phyloP scores from a whole-genome alignment of 2,888 invertebrate species.

The Antitype chi region DNA sequence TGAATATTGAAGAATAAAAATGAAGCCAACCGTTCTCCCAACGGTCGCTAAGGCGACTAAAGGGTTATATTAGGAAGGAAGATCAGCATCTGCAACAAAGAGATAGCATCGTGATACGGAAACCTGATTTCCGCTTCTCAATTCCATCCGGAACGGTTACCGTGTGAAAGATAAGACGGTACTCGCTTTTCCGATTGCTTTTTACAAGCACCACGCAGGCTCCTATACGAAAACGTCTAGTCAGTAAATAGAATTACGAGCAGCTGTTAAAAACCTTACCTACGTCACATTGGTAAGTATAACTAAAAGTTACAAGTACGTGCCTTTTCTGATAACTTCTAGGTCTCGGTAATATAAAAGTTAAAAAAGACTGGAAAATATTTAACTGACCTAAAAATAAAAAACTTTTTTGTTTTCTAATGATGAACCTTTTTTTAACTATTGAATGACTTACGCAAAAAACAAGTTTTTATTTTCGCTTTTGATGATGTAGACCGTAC shows the following conservation, averaged over 20 bases:
- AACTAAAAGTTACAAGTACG: background rate
- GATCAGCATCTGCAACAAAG: conserved; percentile 38
- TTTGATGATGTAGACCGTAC: too few relatives aligned
- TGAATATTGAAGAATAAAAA: conserved; percentile 23
- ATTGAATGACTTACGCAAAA: too few relatives aligned
- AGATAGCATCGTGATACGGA: conserved; percentile 49
- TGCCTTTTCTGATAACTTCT: background rate
- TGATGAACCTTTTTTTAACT: background rate
- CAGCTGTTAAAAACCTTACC: background rate
- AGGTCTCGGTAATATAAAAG: background rate
- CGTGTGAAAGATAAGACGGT: conserved; percentile 34
- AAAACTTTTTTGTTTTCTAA: background rate
- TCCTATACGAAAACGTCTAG: background rate
- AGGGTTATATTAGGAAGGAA: conserved; percentile 31
- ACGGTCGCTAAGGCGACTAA: conserved; percentile 21
- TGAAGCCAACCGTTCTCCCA: background rate
- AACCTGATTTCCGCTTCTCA: conserved; percentile 45
- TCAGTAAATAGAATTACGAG: conserved; percentile 9
- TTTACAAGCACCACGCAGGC: conserved; percentile 3
- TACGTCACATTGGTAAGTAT: background rate
- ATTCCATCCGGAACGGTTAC: conserved; percentile 46
- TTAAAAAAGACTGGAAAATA: background rate
- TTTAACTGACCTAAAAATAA: background rate
- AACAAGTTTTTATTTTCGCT: too few relatives aligned
- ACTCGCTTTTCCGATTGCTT: conserved; percentile 17